Percentiles rank a stretch among this genome's conserved stretches.
Conservation (phyloP, 1,140 invertebrate species). For the Macrobrachium nipponense region DNA sequence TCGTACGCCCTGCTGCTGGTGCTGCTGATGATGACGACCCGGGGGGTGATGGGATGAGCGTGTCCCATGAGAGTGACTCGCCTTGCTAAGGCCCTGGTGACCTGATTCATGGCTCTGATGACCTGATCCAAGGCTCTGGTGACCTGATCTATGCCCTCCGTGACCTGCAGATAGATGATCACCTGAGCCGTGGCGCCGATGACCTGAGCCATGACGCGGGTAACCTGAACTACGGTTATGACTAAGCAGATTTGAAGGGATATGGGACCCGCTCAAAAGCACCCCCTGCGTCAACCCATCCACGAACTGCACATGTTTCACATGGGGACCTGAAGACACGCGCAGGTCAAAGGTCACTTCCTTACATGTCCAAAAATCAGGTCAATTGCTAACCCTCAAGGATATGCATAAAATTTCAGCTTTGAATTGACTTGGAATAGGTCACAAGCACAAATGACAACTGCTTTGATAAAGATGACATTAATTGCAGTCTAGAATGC, state of each 20-base stretch:
- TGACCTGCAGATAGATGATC: no score
- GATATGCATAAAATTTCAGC: no score
- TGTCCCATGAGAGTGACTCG: background rate
- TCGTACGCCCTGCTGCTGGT: background rate
- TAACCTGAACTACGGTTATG: constrained; percentile 30
- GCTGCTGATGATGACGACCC: constrained; percentile 1
- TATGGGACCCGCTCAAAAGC: constrained; percentile 39
- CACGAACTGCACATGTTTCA: constrained; percentile 60
- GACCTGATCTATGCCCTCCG: no score
- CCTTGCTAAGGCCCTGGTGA: background rate
- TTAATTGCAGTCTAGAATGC: no score
- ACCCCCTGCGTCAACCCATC: constrained; percentile 41
- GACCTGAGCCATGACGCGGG: constrained; percentile 2
- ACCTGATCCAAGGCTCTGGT: background rate
- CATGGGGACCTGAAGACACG: constrained; percentile 58
- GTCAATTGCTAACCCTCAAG: no score
- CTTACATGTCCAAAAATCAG: background rate
- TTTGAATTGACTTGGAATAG: no score
- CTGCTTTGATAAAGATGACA: no score
- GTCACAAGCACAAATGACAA: no score
- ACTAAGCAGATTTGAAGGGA: background rate
- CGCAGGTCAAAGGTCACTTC: constrained; percentile 37
- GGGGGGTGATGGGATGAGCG: constrained; percentile 3
- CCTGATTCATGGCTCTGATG: constrained; percentile 2
- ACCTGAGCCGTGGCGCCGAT: constrained; percentile 19